Evolutionary conservation across 92 coral and sea anemone genomes (phyloP).

Genomic region (Metridium senile): DNA sequence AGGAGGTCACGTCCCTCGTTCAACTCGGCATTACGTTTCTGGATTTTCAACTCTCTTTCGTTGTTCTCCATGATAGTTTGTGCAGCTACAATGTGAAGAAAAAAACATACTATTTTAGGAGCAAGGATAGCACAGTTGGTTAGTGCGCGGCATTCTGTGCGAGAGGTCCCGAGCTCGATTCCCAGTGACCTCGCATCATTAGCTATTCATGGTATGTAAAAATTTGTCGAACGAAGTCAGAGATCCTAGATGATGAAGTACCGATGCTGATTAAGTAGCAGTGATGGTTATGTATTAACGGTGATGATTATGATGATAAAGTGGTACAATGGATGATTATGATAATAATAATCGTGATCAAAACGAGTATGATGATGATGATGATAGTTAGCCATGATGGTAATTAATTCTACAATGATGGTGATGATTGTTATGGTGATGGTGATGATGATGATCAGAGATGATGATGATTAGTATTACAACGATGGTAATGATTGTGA

Average conservation of each 20-base stretch:
- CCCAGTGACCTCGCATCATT: too few relatives aligned
- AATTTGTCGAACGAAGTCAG: too few relatives aligned
- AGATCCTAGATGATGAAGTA: too few relatives aligned
- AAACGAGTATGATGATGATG: background rate
- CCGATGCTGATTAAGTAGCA: too few relatives aligned
- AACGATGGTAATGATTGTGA: too few relatives aligned
- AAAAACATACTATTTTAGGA: too few relatives aligned
- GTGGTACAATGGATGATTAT: background rate
- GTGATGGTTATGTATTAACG: too few relatives aligned
- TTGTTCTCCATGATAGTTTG: conserved; percentile 65
- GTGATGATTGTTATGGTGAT: background rate
- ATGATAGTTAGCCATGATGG: background rate
- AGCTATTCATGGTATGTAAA: too few relatives aligned
- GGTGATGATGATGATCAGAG: background rate
- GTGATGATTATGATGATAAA: background rate
- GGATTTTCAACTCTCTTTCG: conserved; percentile 36
- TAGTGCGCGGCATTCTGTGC: too few relatives aligned
- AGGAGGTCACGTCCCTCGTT: conserved; percentile 82
- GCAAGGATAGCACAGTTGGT: too few relatives aligned
- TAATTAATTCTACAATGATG: background rate
- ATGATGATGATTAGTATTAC: background rate
- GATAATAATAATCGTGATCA: too few relatives aligned
- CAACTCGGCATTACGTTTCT: conserved; percentile 72
- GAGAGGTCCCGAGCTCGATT: too few relatives aligned
- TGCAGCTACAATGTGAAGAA: conserved; percentile 59